Evolutionary conservation across 2,888 invertebrate genomes (phyloP).

Genomic region (Erebia ligea): DNA sequence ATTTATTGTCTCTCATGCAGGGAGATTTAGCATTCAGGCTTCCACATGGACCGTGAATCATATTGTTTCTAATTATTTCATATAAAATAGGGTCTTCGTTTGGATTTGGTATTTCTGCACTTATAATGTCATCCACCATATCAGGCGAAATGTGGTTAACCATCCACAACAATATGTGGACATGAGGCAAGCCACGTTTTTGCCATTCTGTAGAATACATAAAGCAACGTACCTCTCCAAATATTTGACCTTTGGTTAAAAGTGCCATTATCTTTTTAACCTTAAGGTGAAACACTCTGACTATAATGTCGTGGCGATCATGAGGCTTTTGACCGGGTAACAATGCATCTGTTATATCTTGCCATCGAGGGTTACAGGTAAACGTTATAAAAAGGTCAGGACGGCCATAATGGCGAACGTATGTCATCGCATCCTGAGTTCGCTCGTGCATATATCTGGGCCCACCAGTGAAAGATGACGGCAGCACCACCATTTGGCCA

Average conservation of each 20-base stretch:
- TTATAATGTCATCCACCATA: too few species aligned
- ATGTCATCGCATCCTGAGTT: constrained; percentile 41
- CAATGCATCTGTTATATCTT: not conserved
- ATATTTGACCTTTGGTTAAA: not conserved
- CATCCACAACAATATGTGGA: too few species aligned
- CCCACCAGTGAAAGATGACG: constrained; percentile 40
- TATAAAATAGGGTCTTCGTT: too few species aligned
- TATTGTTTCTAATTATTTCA: too few species aligned
- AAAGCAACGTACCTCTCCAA: too few species aligned
- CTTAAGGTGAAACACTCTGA: not conserved
- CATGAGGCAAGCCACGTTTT: too few species aligned
- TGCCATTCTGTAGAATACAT: too few species aligned
- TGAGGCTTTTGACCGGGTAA: not conserved
- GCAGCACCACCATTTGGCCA: constrained; percentile 29
- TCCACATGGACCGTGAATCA: too few species aligned
- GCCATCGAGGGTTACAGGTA: not conserved
- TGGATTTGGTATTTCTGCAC: too few species aligned
- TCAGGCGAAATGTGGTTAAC: too few species aligned
- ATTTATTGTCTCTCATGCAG: too few species aligned
- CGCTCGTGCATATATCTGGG: constrained; percentile 41
- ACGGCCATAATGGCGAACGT: constrained; percentile 36
- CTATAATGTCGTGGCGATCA: not conserved
- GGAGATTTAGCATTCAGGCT: too few species aligned
- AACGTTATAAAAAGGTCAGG: constrained; percentile 40
- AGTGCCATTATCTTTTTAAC: not conserved